phyloP scores from a whole-genome alignment of 2,888 invertebrate species.

The Drosophila helvetica region DNA sequence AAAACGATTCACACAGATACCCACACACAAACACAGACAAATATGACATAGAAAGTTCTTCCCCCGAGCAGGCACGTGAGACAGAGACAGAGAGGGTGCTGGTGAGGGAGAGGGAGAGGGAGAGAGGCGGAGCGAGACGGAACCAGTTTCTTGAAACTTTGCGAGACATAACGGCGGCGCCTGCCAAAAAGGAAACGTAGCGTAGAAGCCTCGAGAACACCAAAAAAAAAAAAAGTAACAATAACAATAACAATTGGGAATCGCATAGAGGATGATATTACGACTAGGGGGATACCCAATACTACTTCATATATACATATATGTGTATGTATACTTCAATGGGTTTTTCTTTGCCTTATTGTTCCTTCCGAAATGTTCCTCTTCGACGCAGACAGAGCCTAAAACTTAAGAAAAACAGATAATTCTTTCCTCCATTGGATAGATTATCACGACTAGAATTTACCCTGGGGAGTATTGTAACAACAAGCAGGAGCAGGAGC shows the following conservation, averaged over 20 bases:
- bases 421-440: not conserved
- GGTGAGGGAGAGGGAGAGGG: not conserved
- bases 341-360: no score
- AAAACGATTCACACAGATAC: slow-evolving; percentile 45
- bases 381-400: no score
- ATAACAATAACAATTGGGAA: not conserved
- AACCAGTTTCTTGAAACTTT: slow-evolving; percentile 53
- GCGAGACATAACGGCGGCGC: slow-evolving; percentile 76
- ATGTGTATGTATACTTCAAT: no score
- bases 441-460: not conserved
- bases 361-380: no score
- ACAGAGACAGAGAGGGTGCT: not conserved
- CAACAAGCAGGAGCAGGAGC: not conserved
- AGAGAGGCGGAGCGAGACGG: not conserved
- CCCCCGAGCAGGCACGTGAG: not conserved
- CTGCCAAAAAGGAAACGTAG: slow-evolving; percentile 48
- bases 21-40: slow-evolving; percentile 3
- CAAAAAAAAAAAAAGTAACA: not conserved
- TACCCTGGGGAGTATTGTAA: not conserved
- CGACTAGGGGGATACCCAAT: no score
- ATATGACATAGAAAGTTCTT: slow-evolving; percentile 28
- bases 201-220: slow-evolving; percentile 14
- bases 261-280: not conserved
- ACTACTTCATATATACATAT: no score
- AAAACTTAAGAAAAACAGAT: not conserved